Conservation (phyloP, 2,797 vertebrate genomes). For the Phoebastria nigripes region DNA sequence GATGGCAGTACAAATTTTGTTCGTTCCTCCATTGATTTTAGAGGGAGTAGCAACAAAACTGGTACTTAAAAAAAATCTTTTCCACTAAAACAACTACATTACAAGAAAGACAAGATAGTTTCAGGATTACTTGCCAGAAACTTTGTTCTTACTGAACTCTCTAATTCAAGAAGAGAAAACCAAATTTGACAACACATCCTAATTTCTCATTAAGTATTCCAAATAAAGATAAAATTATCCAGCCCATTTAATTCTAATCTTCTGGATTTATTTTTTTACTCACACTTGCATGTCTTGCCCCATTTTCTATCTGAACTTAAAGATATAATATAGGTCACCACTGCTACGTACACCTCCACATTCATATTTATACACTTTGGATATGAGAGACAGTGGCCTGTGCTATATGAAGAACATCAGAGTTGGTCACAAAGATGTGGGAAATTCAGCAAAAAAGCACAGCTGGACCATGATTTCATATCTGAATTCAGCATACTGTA, state of each 20-base stretch:
- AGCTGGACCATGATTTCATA: neutral
- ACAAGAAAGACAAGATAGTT: neutral
- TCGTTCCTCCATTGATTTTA: neutral
- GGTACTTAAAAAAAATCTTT: neutral
- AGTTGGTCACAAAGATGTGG: neutral
- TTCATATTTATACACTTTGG: neutral
- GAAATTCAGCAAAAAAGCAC: neutral
- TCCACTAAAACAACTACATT: neutral
- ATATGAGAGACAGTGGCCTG: neutral
- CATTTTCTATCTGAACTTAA: neutral
- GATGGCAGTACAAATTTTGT: neutral
- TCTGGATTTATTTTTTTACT: neutral
- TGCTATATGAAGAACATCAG: neutral
- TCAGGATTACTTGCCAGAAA: neutral
- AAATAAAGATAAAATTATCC: neutral
- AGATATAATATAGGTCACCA: neutral
- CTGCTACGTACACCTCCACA: neutral
- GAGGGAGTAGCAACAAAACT: neutral
- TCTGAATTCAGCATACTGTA: neutral
- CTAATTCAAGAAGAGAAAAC: neutral
- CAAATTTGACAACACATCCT: neutral
- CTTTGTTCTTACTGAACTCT: neutral
- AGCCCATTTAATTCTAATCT: neutral
- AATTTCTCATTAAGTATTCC: neutral
- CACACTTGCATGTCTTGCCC: neutral